Conservation (phyloP, 2,888 invertebrate species). For the Poecilobothrus nobilitatus region DNA sequence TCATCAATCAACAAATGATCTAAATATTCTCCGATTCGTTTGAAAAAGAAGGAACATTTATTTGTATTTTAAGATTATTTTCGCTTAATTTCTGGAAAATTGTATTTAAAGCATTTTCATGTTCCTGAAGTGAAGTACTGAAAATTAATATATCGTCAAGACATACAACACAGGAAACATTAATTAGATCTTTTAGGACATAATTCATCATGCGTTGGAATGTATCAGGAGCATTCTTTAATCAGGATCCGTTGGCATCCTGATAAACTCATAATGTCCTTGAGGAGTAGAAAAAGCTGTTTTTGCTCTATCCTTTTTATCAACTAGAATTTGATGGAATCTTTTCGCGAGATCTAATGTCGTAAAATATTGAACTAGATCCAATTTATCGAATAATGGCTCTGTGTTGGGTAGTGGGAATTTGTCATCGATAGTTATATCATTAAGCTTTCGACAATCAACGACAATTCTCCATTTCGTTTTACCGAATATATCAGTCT, state of each 20-base stretch:
- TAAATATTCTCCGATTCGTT: background rate
- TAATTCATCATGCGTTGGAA: too few relatives aligned
- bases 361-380: constrained; percentile 19
- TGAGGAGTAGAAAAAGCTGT: too few relatives aligned
- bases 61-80: background rate
- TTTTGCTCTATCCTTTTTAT: too few relatives aligned
- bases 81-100: background rate
- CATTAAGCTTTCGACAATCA: constrained; percentile 14
- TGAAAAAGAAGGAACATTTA: background rate
- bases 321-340: too few relatives aligned
- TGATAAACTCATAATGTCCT: too few relatives aligned
- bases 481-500: too few relatives aligned
- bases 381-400: constrained; percentile 18
- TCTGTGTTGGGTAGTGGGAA: constrained; percentile 27
- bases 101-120: background rate
- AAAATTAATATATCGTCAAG: background rate
- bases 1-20: background rate
- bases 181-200: too few relatives aligned
- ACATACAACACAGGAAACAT: background rate
- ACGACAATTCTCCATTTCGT: too few relatives aligned
- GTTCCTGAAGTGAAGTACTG: background rate
- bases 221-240: too few relatives aligned
- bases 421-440: constrained; percentile 23
- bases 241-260: too few relatives aligned
- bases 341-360: too few relatives aligned